Percentiles rank a stretch among this genome's conserved stretches.
These are phyloP conservation scores for Orthosia gothica DNA, from an alignment of 2,888 invertebrate species.

Conservation along the genomic window DNA sequence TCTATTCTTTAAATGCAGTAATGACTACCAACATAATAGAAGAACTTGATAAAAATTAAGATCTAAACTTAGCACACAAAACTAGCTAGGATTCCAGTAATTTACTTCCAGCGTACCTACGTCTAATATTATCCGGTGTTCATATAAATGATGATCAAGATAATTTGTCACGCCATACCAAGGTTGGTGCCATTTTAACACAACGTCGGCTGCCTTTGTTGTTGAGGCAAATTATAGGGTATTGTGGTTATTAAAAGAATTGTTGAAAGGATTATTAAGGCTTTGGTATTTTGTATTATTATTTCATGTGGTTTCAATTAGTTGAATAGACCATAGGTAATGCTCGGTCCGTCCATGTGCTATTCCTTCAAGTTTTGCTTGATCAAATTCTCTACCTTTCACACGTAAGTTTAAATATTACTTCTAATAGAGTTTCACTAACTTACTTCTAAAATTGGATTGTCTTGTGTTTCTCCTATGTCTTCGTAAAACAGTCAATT, in stretches of 20 bases:
- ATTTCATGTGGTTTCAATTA: neutral
- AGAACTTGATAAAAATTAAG: neutral
- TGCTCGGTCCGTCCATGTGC: neutral
- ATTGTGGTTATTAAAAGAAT: slow-evolving; percentile 46
- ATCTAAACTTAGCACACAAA: slow-evolving; percentile 10
- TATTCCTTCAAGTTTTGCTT: neutral
- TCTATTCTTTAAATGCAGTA: neutral
- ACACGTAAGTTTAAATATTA: too few relatives aligned
- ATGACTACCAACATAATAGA: neutral
- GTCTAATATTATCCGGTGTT: slow-evolving; percentile 27
- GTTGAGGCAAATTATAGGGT: slow-evolving; percentile 25
- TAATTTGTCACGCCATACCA: slow-evolving; percentile 51
- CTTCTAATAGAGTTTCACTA: too few relatives aligned
- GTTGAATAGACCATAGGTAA: neutral
- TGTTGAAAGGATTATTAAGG: slow-evolving; percentile 13
- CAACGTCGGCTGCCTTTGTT: slow-evolving; percentile 42
- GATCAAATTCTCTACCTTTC: too few relatives aligned
- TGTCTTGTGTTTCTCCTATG: too few relatives aligned
- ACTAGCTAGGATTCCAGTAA: neutral
- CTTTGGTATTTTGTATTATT: neutral
- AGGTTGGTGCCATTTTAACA: slow-evolving; percentile 54
- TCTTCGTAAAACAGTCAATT: too few relatives aligned
- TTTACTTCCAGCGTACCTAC: neutral
- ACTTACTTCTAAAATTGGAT: too few relatives aligned
- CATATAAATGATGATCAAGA: slow-evolving; percentile 48